Conservation (phyloP, 2,888 invertebrate species). For the Galeopsomyia nigrocyanea region DNA sequence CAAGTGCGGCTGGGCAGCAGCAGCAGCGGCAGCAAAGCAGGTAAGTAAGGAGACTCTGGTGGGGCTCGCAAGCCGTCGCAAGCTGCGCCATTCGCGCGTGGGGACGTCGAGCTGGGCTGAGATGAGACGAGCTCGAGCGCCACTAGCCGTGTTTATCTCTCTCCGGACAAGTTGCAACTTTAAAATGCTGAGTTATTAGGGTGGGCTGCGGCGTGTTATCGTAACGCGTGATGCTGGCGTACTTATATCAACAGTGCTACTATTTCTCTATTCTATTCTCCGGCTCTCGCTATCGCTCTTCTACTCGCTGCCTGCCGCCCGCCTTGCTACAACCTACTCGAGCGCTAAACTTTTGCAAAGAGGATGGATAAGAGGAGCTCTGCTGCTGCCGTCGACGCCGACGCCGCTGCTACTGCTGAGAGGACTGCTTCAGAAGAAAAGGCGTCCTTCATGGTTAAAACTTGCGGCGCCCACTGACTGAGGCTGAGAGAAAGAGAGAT, state of each 20-base stretch:
- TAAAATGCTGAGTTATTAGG: too few relatives aligned
- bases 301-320: conserved; percentile 13
- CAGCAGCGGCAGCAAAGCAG: conserved; percentile 23
- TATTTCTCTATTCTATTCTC: not conserved
- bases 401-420: conserved; percentile 6
- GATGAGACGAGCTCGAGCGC: not conserved
- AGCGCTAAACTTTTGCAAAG: conserved; percentile 47
- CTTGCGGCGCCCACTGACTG: conserved; percentile 22
- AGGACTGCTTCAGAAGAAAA: conserved; percentile 35
- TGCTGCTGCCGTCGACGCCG: too few relatives aligned
- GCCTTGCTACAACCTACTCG: conserved; percentile 20
- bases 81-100: not conserved
- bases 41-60: conserved; percentile 47
- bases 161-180: not conserved
- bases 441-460: conserved; percentile 49
- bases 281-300: conserved; percentile 8
- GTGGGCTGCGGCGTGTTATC: conserved; percentile 23
- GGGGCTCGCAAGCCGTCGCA: not conserved
- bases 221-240: too few relatives aligned
- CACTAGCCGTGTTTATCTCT: conserved; percentile 50
- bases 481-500: too few relatives aligned
- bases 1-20: conserved; percentile 23
- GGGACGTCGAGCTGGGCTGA: conserved; percentile 1
- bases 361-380: conserved; percentile 45
- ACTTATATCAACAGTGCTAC: not conserved